Conservation (phyloP, 2,113 vertebrate genomes). For the Sorex araneus region DNA sequence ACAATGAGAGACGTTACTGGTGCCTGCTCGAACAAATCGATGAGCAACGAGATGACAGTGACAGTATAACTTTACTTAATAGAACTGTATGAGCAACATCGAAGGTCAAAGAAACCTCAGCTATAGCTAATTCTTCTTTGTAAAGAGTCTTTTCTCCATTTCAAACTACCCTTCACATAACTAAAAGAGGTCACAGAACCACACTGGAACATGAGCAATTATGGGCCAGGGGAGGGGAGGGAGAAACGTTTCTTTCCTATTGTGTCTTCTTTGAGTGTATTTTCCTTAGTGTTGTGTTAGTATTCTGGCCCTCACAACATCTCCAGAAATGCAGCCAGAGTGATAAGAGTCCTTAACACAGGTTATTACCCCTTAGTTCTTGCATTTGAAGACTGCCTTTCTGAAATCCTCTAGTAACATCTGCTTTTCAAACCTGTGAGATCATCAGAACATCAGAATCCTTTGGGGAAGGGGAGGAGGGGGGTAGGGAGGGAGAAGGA, state of each 20-base stretch:
- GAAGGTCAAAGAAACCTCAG: neutral
- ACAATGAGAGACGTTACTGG: no score
- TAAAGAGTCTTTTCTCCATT: neutral
- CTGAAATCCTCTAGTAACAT: slow-evolving; percentile 9
- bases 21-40: no score
- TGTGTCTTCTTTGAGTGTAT: neutral
- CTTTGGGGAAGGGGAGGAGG: neutral
- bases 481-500: no score
- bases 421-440: slow-evolving; percentile 1
- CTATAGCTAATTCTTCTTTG: neutral
- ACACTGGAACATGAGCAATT: neutral
- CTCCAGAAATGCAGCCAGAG: neutral
- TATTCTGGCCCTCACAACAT: neutral
- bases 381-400: slow-evolving; percentile 24
- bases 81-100: neutral
- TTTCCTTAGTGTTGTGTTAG: neutral
- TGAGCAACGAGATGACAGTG: no score
- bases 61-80: neutral
- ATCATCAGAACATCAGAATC: slow-evolving; percentile 58
- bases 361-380: neutral
- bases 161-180: neutral
- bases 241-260: neutral
- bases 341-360: neutral
- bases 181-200: neutral
- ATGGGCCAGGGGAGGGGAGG: no score